A percentile compares a stretch with the other conserved stretches of the same genome.
phyloP scores from a whole-genome alignment of 2,113 vertebrate species.

The Chlorodrepanis virens region DNA sequence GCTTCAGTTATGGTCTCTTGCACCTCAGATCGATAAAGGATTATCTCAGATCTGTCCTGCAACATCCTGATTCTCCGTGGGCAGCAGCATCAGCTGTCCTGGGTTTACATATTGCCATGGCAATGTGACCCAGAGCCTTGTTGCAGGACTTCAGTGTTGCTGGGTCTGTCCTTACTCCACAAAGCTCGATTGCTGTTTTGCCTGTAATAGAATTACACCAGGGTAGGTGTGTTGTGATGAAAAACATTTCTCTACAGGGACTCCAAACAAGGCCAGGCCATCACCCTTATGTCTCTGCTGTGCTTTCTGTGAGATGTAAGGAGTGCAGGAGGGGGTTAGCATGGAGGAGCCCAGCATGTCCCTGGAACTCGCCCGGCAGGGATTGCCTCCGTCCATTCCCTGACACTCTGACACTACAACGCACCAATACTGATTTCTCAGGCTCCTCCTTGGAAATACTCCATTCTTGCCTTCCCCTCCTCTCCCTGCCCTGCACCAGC shows the following conservation, averaged over 20 bases:
- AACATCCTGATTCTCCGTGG: background rate
- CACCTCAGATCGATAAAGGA: background rate
- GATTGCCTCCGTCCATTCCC: background rate
- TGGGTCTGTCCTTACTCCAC: background rate
- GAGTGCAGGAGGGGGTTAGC: background rate
- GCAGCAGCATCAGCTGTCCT: background rate
- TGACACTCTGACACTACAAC: fast-evolving
- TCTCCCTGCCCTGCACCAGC: background rate
- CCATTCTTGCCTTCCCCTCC: background rate
- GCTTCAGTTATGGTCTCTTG: background rate
- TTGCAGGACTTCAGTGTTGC: fast-evolving
- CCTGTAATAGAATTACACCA: background rate
- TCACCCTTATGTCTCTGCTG: background rate
- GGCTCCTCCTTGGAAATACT: background rate
- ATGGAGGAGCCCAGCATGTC: background rate
- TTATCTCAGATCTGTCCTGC: background rate
- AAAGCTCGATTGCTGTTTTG: background rate
- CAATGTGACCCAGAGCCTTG: background rate
- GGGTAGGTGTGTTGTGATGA: background rate
- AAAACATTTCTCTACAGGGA: background rate
- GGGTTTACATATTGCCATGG: background rate
- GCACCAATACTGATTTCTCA: background rate
- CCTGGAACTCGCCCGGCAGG: fast-evolving
- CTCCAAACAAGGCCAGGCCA: background rate
- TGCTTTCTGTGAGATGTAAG: background rate